Conservation (phyloP, 2,797 vertebrate species). For the Pseudocheirus occidentalis region DNA sequence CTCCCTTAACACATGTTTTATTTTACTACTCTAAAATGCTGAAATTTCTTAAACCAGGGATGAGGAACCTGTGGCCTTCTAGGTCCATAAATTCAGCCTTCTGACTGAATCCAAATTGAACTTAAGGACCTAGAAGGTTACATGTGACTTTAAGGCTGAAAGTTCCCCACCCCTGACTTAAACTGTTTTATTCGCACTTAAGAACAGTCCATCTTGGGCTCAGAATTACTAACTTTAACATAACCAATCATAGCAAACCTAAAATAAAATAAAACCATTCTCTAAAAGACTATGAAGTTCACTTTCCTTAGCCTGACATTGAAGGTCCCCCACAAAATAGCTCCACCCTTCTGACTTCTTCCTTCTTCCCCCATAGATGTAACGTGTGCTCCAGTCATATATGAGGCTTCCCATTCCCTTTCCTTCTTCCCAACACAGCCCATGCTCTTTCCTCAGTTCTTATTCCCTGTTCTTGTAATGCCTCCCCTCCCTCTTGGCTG, state of each 20-base stretch:
- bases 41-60: no score
- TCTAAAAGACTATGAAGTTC: constrained; percentile 32
- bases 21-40: no score
- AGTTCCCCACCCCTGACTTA: neutral
- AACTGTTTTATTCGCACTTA: constrained; percentile 19
- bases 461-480: neutral
- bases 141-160: no score
- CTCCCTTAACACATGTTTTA: neutral
- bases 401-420: neutral
- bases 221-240: constrained; percentile 45
- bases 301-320: constrained; percentile 50
- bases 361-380: neutral
- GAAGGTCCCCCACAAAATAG: constrained; percentile 6
- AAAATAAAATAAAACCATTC: constrained; percentile 37
- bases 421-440: neutral
- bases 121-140: no score
- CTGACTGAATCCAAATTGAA: no score
- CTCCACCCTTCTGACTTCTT: neutral
- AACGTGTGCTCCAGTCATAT: neutral
- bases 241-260: constrained; percentile 39
- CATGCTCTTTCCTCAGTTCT: neutral
- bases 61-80: no score
- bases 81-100: no score
- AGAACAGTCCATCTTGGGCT: constrained; percentile 47
- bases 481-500: neutral